Conservation (phyloP, 35 echinoderm and acorn worm species). For the Apostichopus parvimensis region DNA sequence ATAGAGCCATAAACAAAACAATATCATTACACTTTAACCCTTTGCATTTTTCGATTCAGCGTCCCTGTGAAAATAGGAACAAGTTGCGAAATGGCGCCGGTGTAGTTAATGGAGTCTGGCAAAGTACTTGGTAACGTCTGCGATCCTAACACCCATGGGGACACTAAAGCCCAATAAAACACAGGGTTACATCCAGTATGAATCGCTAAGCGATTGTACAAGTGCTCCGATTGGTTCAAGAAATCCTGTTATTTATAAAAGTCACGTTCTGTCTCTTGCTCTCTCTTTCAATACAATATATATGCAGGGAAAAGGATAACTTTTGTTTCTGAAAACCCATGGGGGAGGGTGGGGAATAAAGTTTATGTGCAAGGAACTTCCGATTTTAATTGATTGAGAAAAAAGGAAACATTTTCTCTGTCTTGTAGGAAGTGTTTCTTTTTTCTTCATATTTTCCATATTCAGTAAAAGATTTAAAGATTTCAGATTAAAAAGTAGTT, state of each 20-base stretch:
- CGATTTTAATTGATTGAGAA: conserved; percentile 26
- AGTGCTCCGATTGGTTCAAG: not conserved
- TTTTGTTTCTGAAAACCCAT: not conserved
- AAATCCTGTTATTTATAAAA: too few species aligned
- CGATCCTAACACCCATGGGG: not conserved
- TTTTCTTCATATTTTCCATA: not conserved
- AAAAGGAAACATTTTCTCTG: not conserved
- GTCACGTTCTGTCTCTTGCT: not conserved
- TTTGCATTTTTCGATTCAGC: conserved; percentile 15
- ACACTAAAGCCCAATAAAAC: conserved; percentile 44
- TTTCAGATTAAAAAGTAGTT: too few species aligned
- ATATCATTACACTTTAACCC: conserved; percentile 17
- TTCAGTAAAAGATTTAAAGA: too few species aligned
- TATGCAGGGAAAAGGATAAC: not conserved
- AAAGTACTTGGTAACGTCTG: conserved; percentile 42
- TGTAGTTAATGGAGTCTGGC: conserved; percentile 42
- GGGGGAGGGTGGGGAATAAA: not conserved
- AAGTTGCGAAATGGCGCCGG: conserved; percentile 15
- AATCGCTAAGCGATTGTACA: not conserved
- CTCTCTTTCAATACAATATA: not conserved
- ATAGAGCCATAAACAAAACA: conserved; percentile 28
- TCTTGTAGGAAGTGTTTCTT: not conserved
- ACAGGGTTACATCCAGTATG: conserved; percentile 24
- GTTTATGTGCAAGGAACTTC: conserved; percentile 26
- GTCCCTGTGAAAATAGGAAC: conserved; percentile 42